Conservation (phyloP, 2,888 invertebrate genomes). For the Lissocephala sabroskyi region DNA sequence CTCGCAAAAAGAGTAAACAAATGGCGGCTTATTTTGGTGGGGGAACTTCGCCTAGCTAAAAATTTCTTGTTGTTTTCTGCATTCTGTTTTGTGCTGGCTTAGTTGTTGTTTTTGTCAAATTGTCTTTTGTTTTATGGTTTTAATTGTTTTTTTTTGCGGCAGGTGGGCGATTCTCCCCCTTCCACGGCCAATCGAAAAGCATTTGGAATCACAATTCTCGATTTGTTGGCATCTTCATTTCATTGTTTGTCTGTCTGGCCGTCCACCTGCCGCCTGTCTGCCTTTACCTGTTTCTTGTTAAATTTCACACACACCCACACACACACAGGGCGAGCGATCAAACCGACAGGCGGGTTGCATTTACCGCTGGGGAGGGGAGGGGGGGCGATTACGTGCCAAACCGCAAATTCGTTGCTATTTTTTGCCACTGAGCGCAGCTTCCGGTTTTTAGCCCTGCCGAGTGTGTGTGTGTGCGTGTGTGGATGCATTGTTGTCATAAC, state of each 20-base stretch:
- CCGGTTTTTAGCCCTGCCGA: no score
- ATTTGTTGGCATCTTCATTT: constrained; percentile 17
- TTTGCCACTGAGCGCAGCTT: constrained; percentile 33
- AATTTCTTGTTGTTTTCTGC: constrained; percentile 25
- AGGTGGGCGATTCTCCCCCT: constrained; percentile 41
- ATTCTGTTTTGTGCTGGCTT: constrained; percentile 9
- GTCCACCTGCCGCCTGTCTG: constrained; percentile 29
- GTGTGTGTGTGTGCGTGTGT: no score
- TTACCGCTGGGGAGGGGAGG: no score
- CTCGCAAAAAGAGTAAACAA: no score
- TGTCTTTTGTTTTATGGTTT: constrained; percentile 5
- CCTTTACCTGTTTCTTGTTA: constrained; percentile 37
- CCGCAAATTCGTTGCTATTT: not conserved
- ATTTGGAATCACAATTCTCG: constrained; percentile 23
- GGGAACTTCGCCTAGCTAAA: no score
- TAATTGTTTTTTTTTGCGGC: constrained; percentile 16
- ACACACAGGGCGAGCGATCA: no score
- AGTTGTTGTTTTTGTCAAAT: constrained; percentile 12
- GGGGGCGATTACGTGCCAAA: no score
- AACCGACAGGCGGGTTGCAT: no score
- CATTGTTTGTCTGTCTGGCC: constrained; percentile 32
- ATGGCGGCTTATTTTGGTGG: no score
- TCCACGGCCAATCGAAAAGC: not conserved
- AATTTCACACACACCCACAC: constrained; percentile 15
- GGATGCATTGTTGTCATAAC: no score